Evolutionary conservation across 1,140 invertebrate genomes (phyloP).

Genomic region (Dendrolimus kikuchii): DNA sequence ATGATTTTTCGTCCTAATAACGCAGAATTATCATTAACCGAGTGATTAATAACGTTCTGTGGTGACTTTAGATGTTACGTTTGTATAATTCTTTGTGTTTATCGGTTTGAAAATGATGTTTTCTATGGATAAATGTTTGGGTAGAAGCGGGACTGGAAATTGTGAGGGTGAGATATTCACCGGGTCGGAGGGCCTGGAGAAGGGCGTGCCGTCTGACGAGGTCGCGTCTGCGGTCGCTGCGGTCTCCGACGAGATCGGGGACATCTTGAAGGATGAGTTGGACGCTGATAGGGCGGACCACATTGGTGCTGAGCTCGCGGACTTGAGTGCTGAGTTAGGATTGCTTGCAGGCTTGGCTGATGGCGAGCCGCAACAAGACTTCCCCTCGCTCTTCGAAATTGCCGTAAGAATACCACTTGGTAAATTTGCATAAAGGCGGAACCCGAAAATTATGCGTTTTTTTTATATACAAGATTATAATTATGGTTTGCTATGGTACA

Average conservation of each 20-base stretch:
- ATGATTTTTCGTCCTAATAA: slow-evolving; percentile 53
- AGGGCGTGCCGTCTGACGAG: too few relatives aligned
- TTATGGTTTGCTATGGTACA: too few relatives aligned
- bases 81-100: slow-evolving; percentile 43
- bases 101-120: slow-evolving; percentile 62
- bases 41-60: slow-evolving; percentile 42
- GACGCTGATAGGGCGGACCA: slow-evolving; percentile 52
- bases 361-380: slow-evolving; percentile 49
- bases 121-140: slow-evolving; percentile 58
- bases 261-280: slow-evolving; percentile 57
- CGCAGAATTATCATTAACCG: slow-evolving; percentile 35
- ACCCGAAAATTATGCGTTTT: too few relatives aligned
- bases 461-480: too few relatives aligned
- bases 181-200: slow-evolving; percentile 25
- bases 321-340: slow-evolving; percentile 51
- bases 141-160: slow-evolving; percentile 36
- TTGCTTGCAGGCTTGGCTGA: slow-evolving; percentile 51
- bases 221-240: slow-evolving; percentile 56
- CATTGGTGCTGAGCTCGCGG: slow-evolving; percentile 56
- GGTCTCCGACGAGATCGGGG: slow-evolving; percentile 60
- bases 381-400: slow-evolving; percentile 57
- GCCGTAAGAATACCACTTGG: slow-evolving; percentile 46
- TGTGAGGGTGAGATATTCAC: slow-evolving; percentile 37
- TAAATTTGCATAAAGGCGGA: slow-evolving; percentile 12
- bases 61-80: slow-evolving; percentile 65